Percentiles rank a stretch among this genome's conserved stretches.
Evolutionary conservation across 2,113 vertebrate species (phyloP).

Genomic region (Heterotilapia buettikoferi): DNA sequence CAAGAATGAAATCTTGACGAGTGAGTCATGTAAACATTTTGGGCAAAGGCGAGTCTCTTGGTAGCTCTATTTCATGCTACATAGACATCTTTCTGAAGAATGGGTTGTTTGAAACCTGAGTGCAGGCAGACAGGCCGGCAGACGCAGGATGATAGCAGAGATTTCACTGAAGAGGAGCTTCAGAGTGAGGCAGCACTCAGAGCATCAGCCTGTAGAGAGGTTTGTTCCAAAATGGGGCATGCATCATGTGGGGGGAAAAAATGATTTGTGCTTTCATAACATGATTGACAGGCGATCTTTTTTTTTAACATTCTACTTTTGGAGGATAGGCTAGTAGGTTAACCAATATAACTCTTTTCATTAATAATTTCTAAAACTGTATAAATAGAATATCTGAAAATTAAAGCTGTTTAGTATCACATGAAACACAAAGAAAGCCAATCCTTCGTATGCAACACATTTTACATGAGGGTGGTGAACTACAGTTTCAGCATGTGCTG

Average conservation of each 20-base stretch:
- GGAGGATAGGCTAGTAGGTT: not conserved
- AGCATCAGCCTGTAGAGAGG: not conserved
- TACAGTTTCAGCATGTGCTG: not conserved
- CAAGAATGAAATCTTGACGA: slow-evolving; percentile 16
- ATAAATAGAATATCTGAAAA: not conserved
- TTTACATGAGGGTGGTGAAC: not conserved
- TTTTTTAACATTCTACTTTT: not conserved
- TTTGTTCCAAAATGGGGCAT: slow-evolving; percentile 23
- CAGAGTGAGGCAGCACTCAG: not conserved
- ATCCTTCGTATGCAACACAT: not conserved
- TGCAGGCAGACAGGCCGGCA: not conserved
- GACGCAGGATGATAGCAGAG: not conserved
- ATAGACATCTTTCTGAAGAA: slow-evolving; percentile 4
- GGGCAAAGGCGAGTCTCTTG: slow-evolving; percentile 24
- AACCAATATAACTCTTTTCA: not conserved
- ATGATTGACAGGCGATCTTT: not conserved
- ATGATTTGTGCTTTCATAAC: not conserved
- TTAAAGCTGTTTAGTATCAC: not conserved
- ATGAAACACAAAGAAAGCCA: not conserved
- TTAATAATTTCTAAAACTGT: not conserved
- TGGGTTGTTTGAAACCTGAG: slow-evolving; percentile 15
- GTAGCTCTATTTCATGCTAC: slow-evolving; percentile 33
- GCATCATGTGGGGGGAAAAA: not conserved
- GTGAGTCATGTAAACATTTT: slow-evolving; percentile 4
- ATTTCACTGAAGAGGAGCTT: slow-evolving; percentile 15